A percentile compares a stretch with the other conserved stretches of the same genome.
Evolutionary conservation across 2,113 vertebrate genomes (phyloP).

Genomic region (Eidolon helvum): DNA sequence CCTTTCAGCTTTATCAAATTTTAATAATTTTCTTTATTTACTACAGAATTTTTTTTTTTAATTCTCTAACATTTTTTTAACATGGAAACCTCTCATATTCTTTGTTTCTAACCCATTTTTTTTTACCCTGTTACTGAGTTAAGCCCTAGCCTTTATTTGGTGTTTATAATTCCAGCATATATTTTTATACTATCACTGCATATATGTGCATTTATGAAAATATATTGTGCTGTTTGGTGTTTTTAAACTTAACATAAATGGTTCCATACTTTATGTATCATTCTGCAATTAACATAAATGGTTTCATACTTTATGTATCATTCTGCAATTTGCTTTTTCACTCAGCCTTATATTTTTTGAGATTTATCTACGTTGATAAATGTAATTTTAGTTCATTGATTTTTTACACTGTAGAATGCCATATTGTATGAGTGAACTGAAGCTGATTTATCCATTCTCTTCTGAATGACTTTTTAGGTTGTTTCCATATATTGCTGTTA

Average conservation of each 20-base stretch:
- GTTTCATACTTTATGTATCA: background rate
- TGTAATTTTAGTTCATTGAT: constrained; percentile 27
- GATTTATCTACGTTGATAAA: background rate
- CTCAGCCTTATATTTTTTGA: background rate
- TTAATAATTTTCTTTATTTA: constrained; percentile 3
- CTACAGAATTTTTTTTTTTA: background rate
- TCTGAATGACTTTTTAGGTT: background rate
- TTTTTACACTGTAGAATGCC: background rate
- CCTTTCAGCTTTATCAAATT: background rate
- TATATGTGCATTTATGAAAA: background rate
- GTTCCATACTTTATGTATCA: background rate
- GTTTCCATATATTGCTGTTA: background rate
- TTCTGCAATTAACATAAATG: background rate
- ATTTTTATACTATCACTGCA: background rate
- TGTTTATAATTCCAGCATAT: background rate
- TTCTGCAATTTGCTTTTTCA: background rate
- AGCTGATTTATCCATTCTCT: constrained; percentile 7
- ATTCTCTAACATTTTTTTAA: background rate
- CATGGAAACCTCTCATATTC: background rate
- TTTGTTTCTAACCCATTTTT: background rate
- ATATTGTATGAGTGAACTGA: background rate
- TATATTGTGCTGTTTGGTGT: background rate
- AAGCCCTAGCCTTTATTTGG: constrained; percentile 22
- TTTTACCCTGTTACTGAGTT: background rate
- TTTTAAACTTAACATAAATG: background rate